Evolutionary conservation across 2,888 invertebrate species (phyloP).

Genomic region (Hybos culiciformis): DNA sequence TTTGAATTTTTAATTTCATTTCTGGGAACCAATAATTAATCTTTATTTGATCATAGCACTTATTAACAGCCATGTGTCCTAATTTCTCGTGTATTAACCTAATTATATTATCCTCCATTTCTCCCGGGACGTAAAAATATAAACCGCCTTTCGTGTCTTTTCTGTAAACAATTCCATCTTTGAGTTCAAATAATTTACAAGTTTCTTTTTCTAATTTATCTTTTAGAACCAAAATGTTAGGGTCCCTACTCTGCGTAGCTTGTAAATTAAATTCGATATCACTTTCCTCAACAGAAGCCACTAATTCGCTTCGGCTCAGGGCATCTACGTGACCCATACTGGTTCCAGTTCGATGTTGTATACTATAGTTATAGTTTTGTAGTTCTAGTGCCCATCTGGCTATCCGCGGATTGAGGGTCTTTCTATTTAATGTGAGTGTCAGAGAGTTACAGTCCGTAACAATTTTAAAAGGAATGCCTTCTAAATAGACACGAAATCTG

Average conservation of each 20-base stretch:
- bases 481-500: conserved; percentile 18
- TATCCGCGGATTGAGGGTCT: conserved; percentile 16
- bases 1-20: conserved; percentile 13
- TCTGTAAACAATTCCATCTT: conserved; percentile 6
- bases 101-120: not conserved
- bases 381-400: conserved; percentile 15
- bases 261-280: conserved; percentile 12
- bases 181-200: conserved; percentile 1
- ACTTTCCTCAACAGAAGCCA: conserved; percentile 10
- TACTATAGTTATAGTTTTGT: conserved; percentile 14
- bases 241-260: conserved; percentile 6
- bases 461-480: conserved; percentile 16
- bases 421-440: conserved; percentile 14
- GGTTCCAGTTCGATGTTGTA: conserved; percentile 14
- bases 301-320: conserved; percentile 10
- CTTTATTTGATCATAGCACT: not conserved
- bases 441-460: conserved; percentile 19
- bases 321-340: conserved; percentile 11
- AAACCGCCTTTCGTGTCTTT: conserved; percentile 4
- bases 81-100: conserved; percentile 6
- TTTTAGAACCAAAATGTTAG: not conserved
- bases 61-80: conserved; percentile 8
- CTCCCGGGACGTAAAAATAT: conserved; percentile 10
- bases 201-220: conserved; percentile 3
- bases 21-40: conserved; percentile 11